Conservation (phyloP, 1,140 invertebrate genomes). For the Diabrotica virgifera region DNA sequence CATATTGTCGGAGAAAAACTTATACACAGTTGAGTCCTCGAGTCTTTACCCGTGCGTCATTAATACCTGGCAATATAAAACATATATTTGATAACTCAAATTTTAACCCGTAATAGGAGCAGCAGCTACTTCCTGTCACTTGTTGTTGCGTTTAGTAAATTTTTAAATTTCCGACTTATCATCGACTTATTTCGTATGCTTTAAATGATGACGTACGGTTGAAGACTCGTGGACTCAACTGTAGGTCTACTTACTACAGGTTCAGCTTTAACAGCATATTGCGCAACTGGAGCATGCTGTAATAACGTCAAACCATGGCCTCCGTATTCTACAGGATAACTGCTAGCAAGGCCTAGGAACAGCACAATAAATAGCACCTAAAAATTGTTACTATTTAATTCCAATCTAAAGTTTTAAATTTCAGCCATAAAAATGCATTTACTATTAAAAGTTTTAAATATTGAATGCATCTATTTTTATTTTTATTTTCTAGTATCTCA, state of each 20-base stretch:
- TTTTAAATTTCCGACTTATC: too few species aligned
- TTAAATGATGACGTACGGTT: too few species aligned
- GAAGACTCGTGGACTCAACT: too few species aligned
- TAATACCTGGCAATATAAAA: too few species aligned
- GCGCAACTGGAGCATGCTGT: not conserved
- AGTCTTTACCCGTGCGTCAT: too few species aligned
- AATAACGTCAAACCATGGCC: conserved; percentile 5
- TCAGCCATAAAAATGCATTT: not conserved
- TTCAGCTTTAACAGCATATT: conserved; percentile 1
- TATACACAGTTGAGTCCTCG: too few species aligned
- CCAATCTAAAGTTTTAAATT: not conserved
- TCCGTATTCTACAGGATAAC: conserved; percentile 11
- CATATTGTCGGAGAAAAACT: too few species aligned
- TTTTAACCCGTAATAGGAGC: too few species aligned
- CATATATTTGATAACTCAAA: too few species aligned
- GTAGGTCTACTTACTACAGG: conserved; percentile 12
- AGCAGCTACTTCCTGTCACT: too few species aligned
- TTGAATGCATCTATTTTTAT: not conserved
- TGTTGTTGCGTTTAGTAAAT: too few species aligned
- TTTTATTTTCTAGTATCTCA: not conserved
- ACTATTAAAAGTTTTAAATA: not conserved
- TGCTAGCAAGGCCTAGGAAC: not conserved
- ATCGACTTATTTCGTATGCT: too few species aligned
- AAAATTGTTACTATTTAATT: not conserved
- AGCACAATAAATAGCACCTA: conserved; percentile 9